Evolutionary conservation across 2,888 invertebrate species (phyloP).

Genomic region (Theristus sp.): DNA sequence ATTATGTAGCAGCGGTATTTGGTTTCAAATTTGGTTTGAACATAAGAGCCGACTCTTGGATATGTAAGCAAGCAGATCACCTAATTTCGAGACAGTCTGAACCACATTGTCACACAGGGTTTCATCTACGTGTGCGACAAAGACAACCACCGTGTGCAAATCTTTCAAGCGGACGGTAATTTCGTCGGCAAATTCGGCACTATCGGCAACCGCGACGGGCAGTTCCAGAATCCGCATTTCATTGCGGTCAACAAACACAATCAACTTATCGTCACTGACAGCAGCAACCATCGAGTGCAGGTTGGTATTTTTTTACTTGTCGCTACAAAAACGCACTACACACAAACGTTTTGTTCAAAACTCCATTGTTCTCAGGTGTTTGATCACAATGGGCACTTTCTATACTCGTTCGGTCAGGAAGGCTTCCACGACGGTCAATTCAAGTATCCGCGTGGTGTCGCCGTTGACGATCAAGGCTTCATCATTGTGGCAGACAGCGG

Average conservation of each 20-base stretch:
- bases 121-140: constrained; percentile 98
- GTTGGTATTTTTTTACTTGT: constrained; percentile 37
- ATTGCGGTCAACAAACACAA: constrained; percentile 77
- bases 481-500: constrained; percentile 97
- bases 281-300: constrained; percentile 89
- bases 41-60: too few species aligned
- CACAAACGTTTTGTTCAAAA: not conserved
- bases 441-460: constrained; percentile 92
- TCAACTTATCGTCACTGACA: constrained; percentile 85
- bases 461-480: constrained; percentile 91
- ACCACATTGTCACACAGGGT: constrained; percentile 40
- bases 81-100: too few species aligned
- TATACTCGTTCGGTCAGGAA: constrained; percentile 76
- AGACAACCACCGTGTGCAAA: constrained; percentile 96
- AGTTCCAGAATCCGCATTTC: constrained; percentile 92
- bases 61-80: too few species aligned
- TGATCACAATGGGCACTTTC: constrained; percentile 42
- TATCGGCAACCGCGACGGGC: constrained; percentile 72
- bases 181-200: constrained; percentile 92
- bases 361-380: constrained; percentile 16
- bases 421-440: constrained; percentile 67
- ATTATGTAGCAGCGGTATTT: too few species aligned
- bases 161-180: constrained; percentile 79
- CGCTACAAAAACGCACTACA: not conserved
- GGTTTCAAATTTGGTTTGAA: too few species aligned